A percentile compares a stretch with the other conserved stretches of the same genome.
Evolutionary conservation across 2,113 vertebrate species (phyloP).

Genomic region (Xiphophorus maculatus): DNA sequence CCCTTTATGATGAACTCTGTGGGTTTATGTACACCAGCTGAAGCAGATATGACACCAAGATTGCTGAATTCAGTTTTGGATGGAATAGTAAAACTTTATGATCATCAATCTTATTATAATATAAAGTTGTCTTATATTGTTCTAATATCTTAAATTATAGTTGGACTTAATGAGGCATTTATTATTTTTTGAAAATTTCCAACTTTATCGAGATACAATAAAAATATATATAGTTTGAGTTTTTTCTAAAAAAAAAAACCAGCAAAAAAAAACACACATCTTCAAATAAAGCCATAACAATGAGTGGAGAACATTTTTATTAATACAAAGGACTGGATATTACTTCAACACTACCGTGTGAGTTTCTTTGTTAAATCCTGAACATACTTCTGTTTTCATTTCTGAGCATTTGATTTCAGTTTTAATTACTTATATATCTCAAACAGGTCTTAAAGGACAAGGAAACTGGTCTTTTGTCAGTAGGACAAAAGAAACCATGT

Average conservation of each 20-base stretch:
- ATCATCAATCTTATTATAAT: background rate
- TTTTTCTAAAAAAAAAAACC: background rate
- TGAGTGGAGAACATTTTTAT: background rate
- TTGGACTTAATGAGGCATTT: background rate
- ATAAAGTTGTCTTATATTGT: background rate
- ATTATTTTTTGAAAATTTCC: background rate
- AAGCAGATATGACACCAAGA: background rate
- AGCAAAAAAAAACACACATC: no score
- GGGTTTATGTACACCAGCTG: background rate
- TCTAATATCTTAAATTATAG: background rate
- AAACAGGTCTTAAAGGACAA: no score
- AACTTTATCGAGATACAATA: background rate
- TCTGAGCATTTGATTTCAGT: background rate
- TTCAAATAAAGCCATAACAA: background rate
- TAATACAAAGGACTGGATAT: no score
- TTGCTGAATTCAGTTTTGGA: background rate
- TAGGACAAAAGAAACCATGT: no score
- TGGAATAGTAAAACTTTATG: background rate
- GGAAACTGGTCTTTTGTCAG: no score
- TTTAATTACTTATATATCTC: no score
- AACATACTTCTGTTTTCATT: no score
- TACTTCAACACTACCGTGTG: no score
- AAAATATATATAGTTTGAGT: background rate
- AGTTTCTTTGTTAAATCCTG: no score
- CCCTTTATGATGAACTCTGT: slow-evolving; percentile 9